Evolutionary conservation across 2,113 vertebrate species (phyloP).

Genomic region (Promerops cafer): DNA sequence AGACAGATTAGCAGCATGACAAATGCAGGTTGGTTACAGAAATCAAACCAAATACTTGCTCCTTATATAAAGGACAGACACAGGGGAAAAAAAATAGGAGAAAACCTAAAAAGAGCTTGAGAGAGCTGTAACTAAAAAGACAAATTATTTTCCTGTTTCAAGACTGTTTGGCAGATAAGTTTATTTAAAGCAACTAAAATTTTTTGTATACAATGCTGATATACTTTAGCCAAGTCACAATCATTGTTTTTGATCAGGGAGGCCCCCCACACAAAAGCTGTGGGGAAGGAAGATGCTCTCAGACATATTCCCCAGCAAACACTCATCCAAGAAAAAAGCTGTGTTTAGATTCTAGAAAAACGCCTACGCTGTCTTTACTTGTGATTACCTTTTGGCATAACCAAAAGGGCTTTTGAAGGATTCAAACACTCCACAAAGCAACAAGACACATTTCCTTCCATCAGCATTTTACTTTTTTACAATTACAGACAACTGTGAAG

Average conservation of each 20-base stretch:
- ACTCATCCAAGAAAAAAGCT: not conserved
- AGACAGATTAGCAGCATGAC: slow-evolving; percentile 19
- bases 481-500: not conserved
- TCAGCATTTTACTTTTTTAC: not conserved
- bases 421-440: not conserved
- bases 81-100: not conserved
- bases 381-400: not conserved
- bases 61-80: not conserved
- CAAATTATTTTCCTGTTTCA: not conserved
- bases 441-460: not conserved
- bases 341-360: not conserved
- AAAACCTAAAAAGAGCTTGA: not conserved
- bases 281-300: not conserved
- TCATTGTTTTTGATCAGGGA: not conserved
- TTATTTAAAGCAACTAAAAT: not conserved
- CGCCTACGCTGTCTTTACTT: not conserved
- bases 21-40: not conserved
- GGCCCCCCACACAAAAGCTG: not conserved
- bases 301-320: not conserved
- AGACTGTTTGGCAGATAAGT: not conserved
- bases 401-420: not conserved
- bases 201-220: not conserved
- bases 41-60: slow-evolving; percentile 1
- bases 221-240: not conserved
- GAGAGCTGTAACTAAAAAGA: not conserved